phyloP scores from a whole-genome alignment of 2,797 vertebrate genomes.

The Momotus momota region DNA sequence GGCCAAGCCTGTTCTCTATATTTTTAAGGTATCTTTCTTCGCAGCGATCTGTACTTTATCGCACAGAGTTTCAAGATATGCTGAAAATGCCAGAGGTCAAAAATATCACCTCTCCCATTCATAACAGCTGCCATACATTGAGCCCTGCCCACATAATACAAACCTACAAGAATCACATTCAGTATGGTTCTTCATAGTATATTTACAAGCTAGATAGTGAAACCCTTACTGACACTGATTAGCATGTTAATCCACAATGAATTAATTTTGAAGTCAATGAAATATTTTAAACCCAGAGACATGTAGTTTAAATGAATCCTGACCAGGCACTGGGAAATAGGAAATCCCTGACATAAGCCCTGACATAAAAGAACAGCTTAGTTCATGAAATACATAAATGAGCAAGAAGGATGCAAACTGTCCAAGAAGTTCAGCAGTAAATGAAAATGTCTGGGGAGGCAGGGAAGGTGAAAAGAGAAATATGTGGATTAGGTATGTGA shows the following conservation, averaged over 20 bases:
- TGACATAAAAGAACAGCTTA: slow-evolving; percentile 7
- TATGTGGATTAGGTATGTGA: not conserved
- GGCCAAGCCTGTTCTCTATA: not conserved
- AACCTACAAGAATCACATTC: not conserved
- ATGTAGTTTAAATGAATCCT: slow-evolving; percentile 53
- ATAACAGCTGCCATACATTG: not conserved
- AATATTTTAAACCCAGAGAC: slow-evolving; percentile 20
- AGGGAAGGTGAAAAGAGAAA: not conserved
- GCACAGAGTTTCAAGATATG: not conserved
- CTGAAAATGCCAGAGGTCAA: not conserved
- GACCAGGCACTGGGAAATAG: slow-evolving; percentile 39
- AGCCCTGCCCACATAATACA: not conserved
- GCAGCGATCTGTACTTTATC: not conserved
- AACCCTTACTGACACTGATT: not conserved
- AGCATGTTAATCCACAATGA: not conserved
- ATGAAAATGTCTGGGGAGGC: not conserved
- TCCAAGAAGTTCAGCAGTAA: not conserved
- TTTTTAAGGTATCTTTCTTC: not conserved
- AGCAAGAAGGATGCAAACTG: not conserved
- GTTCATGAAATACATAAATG: not conserved
- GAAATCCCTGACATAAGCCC: slow-evolving; percentile 20
- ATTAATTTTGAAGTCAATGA: slow-evolving; percentile 5
- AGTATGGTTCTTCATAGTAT: not conserved
- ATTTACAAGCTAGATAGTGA: not conserved
- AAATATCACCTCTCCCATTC: not conserved